A percentile compares a stretch with the other conserved stretches of the same genome.
Evolutionary conservation across 2,113 vertebrate genomes (phyloP).

Genomic region (Ochotona curzoniae): DNA sequence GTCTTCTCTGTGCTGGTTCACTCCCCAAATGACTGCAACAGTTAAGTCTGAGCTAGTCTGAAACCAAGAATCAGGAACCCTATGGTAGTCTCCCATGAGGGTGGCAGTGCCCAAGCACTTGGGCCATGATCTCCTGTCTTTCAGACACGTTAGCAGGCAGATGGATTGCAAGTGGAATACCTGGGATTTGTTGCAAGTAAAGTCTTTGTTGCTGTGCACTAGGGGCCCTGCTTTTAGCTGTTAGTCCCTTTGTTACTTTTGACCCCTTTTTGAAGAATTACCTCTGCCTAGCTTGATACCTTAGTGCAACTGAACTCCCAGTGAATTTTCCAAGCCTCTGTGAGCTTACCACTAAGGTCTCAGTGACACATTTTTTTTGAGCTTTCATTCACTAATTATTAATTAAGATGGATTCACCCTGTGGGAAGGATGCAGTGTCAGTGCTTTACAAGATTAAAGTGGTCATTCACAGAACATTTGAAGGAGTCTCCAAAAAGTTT

Average conservation of each 20-base stretch:
- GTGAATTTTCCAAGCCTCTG: constrained; percentile 2
- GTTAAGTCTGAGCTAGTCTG: too few species aligned
- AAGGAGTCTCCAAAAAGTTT: too few species aligned
- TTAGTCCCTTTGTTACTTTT: background rate
- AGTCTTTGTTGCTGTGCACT: too few species aligned
- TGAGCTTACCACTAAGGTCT: background rate
- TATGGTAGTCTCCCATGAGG: too few species aligned
- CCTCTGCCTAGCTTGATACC: background rate
- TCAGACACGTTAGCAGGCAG: too few species aligned
- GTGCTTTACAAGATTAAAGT: background rate
- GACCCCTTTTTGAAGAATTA: background rate
- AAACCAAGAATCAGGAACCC: too few species aligned
- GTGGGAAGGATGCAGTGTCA: background rate
- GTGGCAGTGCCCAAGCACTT: too few species aligned
- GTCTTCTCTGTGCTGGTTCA: too few species aligned
- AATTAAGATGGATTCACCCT: background rate
- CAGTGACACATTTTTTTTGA: background rate
- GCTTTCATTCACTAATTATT: constrained; percentile 12
- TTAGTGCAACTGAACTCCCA: background rate
- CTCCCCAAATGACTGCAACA: too few species aligned
- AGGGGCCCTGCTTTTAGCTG: background rate
- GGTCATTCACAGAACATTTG: background rate
- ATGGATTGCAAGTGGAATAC: too few species aligned
- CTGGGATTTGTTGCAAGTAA: background rate
- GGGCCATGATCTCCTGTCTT: too few species aligned